Evolutionary conservation across 2,113 vertebrate species (phyloP).

Genomic region (Mormyrus lacerda): DNA sequence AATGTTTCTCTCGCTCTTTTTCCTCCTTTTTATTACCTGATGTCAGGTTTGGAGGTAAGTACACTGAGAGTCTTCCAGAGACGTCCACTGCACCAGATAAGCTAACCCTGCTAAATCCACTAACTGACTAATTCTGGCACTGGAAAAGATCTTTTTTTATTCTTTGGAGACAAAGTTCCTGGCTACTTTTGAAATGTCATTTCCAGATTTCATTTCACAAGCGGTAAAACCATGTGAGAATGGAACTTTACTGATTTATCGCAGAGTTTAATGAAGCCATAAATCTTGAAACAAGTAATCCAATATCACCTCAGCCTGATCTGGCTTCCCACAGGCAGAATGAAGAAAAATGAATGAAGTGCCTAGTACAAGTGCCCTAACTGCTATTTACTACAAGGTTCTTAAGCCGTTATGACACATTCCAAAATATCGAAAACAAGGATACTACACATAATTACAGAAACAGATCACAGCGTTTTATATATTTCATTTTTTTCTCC

Average conservation of each 20-base stretch:
- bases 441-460: not conserved
- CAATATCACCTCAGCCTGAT: not conserved
- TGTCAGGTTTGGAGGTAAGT: constrained; percentile 3
- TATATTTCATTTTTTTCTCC: not conserved
- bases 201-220: constrained; percentile 26
- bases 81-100: constrained; percentile 1
- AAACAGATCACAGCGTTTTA: not conserved
- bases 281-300: constrained; percentile 5
- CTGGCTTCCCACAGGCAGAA: not conserved
- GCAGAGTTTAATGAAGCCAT: not conserved
- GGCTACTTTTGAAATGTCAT: constrained; percentile 30
- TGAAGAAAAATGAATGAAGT: not conserved
- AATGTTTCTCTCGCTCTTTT: not conserved
- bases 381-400: not conserved
- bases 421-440: not conserved
- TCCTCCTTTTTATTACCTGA: constrained; percentile 22
- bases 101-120: not conserved
- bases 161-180: constrained; percentile 35
- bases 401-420: not conserved
- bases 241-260: not conserved
- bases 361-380: not conserved
- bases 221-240: constrained; percentile 3
- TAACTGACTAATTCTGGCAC: not conserved
- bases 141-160: constrained; percentile 17
- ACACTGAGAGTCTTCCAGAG: constrained; percentile 7